These are phyloP conservation scores for Trochalopteron elliotii DNA, from an alignment of 2,113 vertebrate genomes.

Conservation along the genomic window DNA sequence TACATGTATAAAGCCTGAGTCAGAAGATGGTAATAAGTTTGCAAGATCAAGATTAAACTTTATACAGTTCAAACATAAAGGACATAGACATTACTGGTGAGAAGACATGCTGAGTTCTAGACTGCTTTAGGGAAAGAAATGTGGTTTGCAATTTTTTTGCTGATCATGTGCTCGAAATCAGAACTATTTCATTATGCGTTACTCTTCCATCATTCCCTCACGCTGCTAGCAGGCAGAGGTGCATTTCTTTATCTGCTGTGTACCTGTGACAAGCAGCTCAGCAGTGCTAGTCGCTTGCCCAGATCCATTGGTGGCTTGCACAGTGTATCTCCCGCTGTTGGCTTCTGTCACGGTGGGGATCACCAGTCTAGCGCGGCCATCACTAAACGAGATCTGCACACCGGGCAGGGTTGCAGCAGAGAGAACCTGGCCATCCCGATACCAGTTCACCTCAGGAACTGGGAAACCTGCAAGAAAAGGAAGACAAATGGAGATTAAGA, in stretches of 20 bases:
- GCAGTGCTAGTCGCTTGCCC: slow-evolving; percentile 98
- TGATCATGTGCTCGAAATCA: neutral
- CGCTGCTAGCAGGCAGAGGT: neutral
- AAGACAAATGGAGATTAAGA: neutral
- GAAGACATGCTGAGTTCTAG: neutral
- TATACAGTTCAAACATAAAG: neutral
- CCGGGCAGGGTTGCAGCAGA: slow-evolving; percentile 91
- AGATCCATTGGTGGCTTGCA: slow-evolving; percentile 95
- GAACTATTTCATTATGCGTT: neutral
- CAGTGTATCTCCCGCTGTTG: slow-evolving; percentile 91
- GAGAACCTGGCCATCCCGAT: slow-evolving; percentile 98
- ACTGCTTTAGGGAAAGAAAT: neutral
- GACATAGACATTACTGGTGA: neutral
- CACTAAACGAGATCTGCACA: slow-evolving; percentile 97
- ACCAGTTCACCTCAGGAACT: slow-evolving; percentile 99
- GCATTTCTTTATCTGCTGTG: neutral
- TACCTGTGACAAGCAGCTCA: slow-evolving; percentile 95
- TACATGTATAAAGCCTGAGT: neutral
- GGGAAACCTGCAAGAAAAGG: slow-evolving; percentile 81
- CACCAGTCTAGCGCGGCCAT: slow-evolving; percentile 94
- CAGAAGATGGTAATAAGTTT: neutral
- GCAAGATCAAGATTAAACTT: neutral
- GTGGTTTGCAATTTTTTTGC: neutral
- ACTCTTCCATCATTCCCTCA: neutral
- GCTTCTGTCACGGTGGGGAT: slow-evolving; percentile 90